phyloP scores from a whole-genome alignment of 2,888 invertebrate genomes.

The Cosmorhoe ocellata region DNA sequence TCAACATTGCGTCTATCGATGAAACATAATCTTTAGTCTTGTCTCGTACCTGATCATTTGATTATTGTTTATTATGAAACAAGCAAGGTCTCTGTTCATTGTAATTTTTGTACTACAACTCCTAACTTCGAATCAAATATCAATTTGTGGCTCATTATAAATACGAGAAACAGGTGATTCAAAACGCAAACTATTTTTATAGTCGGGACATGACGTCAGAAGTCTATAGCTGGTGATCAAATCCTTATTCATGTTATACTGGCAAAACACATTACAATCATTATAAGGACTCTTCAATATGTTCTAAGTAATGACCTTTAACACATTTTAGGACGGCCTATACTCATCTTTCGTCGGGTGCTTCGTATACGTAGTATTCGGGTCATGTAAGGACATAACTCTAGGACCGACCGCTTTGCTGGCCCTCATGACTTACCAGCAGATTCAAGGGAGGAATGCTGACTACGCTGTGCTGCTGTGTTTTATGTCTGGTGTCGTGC shows the following conservation, averaged over 20 bases:
- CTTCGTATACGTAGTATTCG: constrained; percentile 94
- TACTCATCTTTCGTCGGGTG: constrained; percentile 98
- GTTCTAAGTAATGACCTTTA: constrained; percentile 14
- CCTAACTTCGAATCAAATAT: no score
- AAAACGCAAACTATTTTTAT: no score
- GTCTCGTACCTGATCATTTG: not conserved
- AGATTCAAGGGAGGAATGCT: constrained; percentile 86
- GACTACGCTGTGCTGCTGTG: constrained; percentile 93
- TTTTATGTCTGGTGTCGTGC: constrained; percentile 91
- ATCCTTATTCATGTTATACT: no score
- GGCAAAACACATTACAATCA: no score
- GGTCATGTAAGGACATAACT: constrained; percentile 93
- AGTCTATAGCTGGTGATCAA: no score
- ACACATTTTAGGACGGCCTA: constrained; percentile 89
- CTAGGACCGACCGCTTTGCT: constrained; percentile 97
- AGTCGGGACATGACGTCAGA: no score
- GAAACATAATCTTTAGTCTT: not conserved
- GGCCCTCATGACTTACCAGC: constrained; percentile 94
- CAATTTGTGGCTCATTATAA: no score
- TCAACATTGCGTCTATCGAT: not conserved
- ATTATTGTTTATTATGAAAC: not conserved
- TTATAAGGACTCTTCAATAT: not conserved
- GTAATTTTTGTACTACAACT: no score
- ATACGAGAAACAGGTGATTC: no score
- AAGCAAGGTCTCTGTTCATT: no score